These are phyloP conservation scores for Ahaetulla prasina DNA, from an alignment of 2,113 vertebrate genomes.

Conservation along the genomic window DNA sequence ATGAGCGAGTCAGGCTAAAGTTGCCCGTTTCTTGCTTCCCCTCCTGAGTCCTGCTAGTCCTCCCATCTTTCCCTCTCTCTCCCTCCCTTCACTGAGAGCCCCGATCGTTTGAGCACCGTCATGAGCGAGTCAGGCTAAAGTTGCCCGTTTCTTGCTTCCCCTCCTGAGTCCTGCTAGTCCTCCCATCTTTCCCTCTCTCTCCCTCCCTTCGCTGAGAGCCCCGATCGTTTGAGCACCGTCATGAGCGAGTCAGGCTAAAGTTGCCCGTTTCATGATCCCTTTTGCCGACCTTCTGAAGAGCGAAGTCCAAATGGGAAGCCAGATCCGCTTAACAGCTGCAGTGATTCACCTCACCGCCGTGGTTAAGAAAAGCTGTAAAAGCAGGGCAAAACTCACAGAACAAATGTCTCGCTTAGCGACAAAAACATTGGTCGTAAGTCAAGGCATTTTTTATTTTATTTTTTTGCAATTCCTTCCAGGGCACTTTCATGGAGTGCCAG, in stretches of 20 bases:
- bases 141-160: not conserved
- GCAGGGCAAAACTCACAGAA: not conserved
- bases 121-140: not conserved
- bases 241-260: not conserved
- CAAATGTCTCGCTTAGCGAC: not conserved
- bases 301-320: no score
- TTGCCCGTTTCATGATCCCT: not conserved
- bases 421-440: not conserved
- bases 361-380: not conserved
- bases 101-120: no score
- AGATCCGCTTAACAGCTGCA: no score
- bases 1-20: not conserved
- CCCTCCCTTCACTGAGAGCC: not conserved
- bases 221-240: no score
- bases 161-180: no score
- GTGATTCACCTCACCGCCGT: no score
- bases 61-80: not conserved
- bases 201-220: not conserved
- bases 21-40: not conserved
- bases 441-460: not conserved
- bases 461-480: constrained; percentile 73
- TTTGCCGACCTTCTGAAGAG: no score
- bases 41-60: no score
- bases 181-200: not conserved
- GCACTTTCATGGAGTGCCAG: constrained; percentile 94